These are phyloP conservation scores for Ciconia nigra DNA, from an alignment of 2,797 vertebrate genomes.

Conservation along the genomic window DNA sequence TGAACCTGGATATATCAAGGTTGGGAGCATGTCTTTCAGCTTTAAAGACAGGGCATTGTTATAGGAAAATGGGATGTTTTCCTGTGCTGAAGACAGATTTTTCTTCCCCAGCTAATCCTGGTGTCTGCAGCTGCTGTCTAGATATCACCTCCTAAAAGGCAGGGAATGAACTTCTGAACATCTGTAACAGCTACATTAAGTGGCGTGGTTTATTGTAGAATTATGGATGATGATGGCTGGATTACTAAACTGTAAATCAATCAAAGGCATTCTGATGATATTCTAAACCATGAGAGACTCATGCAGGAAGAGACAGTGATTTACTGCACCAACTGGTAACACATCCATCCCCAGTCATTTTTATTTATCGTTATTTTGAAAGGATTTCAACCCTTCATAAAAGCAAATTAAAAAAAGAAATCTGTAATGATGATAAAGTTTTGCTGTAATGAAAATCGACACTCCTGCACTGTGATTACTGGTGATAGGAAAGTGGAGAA, in stretches of 20 bases:
- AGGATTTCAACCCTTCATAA: conserved; percentile 38
- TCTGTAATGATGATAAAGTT: not conserved
- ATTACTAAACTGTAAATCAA: conserved; percentile 55
- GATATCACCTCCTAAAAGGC: not conserved
- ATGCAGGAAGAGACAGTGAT: conserved; percentile 18
- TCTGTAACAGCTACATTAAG: conserved; percentile 50
- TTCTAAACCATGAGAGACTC: conserved; percentile 8
- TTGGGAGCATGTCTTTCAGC: not conserved
- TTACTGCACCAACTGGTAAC: conserved; percentile 50
- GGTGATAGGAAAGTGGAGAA: not conserved
- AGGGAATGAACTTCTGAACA: conserved; percentile 35
- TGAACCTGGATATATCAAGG: not conserved
- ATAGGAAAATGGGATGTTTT: not conserved
- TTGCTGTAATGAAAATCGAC: not conserved
- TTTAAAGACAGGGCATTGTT: not conserved
- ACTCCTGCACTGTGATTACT: not conserved
- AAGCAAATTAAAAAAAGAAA: not conserved
- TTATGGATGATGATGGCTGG: conserved; percentile 46
- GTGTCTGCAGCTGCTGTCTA: conserved; percentile 40
- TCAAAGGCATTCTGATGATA: conserved; percentile 25
- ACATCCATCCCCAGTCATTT: conserved; percentile 8
- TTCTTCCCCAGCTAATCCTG: not conserved
- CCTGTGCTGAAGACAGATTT: not conserved
- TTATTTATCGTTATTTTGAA: conserved; percentile 46
- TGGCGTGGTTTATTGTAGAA: conserved; percentile 38